Base-by-base conservation (phyloP, 2,113 vertebrate species). In the Elachura formosa region DNA sequence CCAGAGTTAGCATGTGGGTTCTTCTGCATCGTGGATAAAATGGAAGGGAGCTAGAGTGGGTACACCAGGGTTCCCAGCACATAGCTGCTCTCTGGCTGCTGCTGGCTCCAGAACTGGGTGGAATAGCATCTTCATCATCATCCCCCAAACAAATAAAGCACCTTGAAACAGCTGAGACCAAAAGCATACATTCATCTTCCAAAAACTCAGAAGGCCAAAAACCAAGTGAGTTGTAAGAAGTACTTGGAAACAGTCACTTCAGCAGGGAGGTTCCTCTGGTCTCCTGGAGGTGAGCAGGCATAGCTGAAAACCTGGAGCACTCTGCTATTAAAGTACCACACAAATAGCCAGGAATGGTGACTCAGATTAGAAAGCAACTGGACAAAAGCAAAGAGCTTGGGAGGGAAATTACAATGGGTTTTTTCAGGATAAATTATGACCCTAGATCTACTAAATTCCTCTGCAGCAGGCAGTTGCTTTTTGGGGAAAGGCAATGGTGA, bases 401-500 rank as follows among this genome's bases (percentile, higher is more conserved):
- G 14, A 64, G 9, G 8, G 14, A 51, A n/a, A n/a, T 36, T 6
- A 9, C 1, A 0, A 1, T n/a, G 46, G 16, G 15, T 64, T 77
- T 68, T 64, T 25, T 45, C n/a, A 6, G 38, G 59, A 69, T 21
- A 74, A 52, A 55, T 68, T 45, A 63, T 68, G 9, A 45, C 5
- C 10, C 8, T 3, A 8, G 24, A 59, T 29, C 24, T 29, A 69
- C 59, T 21, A 64, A 28, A 29, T 25, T 67, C 29, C 33, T 78
- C 46, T 41, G 61, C 33, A 71, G 61, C 69, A 6, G 16, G 40
- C 45, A 61, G n/a, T 19, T 74, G 75, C 56, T 63, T 78, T 78
- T 62, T 71, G 33, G 31, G 48, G 34, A 85, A 67, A 16, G 52
- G 28, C 51, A 62, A 0, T 4, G n/a, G 34, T 11, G 28, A 55